Percentiles rank a stretch among this genome's conserved stretches.
phyloP scores from a whole-genome alignment of 2,888 invertebrate genomes.

The Drymonia ruficornis region DNA sequence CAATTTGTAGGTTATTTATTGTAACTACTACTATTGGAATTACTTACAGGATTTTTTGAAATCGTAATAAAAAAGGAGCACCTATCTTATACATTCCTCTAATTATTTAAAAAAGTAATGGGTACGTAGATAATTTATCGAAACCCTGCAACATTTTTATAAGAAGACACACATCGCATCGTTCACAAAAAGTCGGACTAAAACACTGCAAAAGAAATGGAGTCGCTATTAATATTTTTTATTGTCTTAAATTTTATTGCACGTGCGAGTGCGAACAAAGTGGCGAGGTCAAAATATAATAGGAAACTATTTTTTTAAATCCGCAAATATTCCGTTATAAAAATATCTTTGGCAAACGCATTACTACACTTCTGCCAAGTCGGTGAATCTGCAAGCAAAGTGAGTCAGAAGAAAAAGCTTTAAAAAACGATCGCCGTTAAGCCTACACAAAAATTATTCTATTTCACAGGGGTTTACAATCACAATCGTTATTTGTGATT shows the following conservation, averaged over 20 bases:
- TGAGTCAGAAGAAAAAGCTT: slow-evolving; percentile 26
- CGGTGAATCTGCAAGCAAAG: slow-evolving; percentile 21
- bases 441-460: slow-evolving; percentile 10
- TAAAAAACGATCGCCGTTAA: slow-evolving; percentile 12
- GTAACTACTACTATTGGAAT: too few relatives aligned
- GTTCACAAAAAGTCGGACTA: neutral
- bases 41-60: too few relatives aligned
- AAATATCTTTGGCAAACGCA: slow-evolving; percentile 26
- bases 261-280: neutral
- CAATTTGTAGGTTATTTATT: too few relatives aligned
- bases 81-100: too few relatives aligned
- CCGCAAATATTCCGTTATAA: slow-evolving; percentile 6
- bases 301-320: slow-evolving; percentile 5
- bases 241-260: neutral
- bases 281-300: slow-evolving; percentile 8
- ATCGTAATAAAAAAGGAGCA: too few relatives aligned
- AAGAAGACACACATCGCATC: too few relatives aligned
- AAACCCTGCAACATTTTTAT: too few relatives aligned
- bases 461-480: neutral
- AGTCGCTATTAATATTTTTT: neutral
- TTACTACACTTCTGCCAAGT: slow-evolving; percentile 30
- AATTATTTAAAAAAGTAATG: too few relatives aligned
- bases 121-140: too few relatives aligned
- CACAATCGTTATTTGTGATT: too few relatives aligned
- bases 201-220: neutral